phyloP scores from a whole-genome alignment of 2,888 invertebrate species.

The Lochmaea capreae region DNA sequence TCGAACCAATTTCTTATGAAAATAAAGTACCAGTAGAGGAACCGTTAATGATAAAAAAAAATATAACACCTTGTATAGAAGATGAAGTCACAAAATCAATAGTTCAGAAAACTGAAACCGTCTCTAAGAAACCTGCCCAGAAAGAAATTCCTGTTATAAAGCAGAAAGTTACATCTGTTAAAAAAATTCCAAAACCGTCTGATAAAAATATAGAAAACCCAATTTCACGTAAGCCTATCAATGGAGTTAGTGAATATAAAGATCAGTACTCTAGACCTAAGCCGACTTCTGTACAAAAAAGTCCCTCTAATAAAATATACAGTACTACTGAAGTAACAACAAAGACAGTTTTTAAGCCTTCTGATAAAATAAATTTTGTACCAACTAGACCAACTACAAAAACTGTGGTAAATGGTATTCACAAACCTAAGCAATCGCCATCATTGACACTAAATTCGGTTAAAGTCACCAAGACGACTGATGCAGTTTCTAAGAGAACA shows the following conservation, averaged over 20 bases:
- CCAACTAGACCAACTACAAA: constrained; percentile 10
- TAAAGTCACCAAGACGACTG: constrained; percentile 46
- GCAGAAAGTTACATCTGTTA: constrained; percentile 33
- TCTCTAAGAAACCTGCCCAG: constrained; percentile 15
- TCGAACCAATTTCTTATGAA: constrained; percentile 42
- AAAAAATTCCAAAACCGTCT: constrained; percentile 35
- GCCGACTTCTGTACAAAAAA: constrained; percentile 30
- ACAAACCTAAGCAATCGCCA: constrained; percentile 48
- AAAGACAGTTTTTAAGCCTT: constrained; percentile 27
- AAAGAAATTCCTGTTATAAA: constrained; percentile 26
- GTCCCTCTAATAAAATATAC: background rate
- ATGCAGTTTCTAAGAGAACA: constrained; percentile 51
- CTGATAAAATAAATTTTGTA: constrained; percentile 13
- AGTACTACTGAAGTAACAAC: constrained; percentile 40
- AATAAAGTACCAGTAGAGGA: constrained; percentile 59
- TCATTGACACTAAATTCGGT: constrained; percentile 38
- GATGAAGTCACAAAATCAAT: constrained; percentile 50
- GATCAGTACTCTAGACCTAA: constrained; percentile 49
- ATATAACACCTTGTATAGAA: constrained; percentile 56
- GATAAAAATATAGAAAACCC: constrained; percentile 47
- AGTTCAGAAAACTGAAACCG: constrained; percentile 26
- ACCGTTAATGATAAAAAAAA: constrained; percentile 57
- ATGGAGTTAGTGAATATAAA: constrained; percentile 47
- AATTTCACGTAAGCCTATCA: constrained; percentile 37
- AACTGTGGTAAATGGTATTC: constrained; percentile 7